Base-by-base conservation (phyloP, 2,113 vertebrate species). In the Antennarius striatus region DNA sequence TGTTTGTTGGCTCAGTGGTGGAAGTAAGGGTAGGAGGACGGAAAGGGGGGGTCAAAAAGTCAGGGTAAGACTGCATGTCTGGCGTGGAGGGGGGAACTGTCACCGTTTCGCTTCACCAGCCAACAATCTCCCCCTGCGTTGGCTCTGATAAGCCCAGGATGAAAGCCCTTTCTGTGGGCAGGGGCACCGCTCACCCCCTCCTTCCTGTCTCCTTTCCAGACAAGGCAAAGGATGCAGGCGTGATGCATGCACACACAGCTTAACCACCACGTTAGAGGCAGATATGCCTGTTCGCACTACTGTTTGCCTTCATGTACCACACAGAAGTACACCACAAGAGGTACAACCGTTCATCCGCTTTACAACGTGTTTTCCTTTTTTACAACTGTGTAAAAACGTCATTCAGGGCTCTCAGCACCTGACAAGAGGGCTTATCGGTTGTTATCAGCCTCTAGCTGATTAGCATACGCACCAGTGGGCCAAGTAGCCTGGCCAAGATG, bases 141-240 rank as follows among this genome's bases (percentile, higher is more conserved):
- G 80, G 68, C 85, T 89, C 92, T 91, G 95, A 96, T 96, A 96
- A 96, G 94, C 84, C 67, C 82, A 76, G 88, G 84, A 91, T 95
- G 89, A 92, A 91, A 78, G 93, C 43, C 3, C 80, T 67, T 63
- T 89, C 71, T 86, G 75, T 81, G 89, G 90, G 79, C 86, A 85
- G n/a, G 51, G 88, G 89, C 76, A 81, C 90, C 63, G 56, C 68
- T 71, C 67, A 49, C 73, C 17, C 66, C 16, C 66, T 55, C 17
- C 49, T 63, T 30, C 63, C 46, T 65, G 59, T 29, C 51, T 42
- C 69, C 60, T 52, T 1, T 59, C 45, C 50, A 75, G 49, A 81
- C 53, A 47, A 73, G 48, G 80, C 73, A 39, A 59, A 65, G 54
- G 52, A 56, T 22, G 62, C 61, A 51, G 56, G 51, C 55, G 40